Base-by-base conservation (phyloP, 2,797 vertebrate genomes). In the Gallinago stenura region DNA sequence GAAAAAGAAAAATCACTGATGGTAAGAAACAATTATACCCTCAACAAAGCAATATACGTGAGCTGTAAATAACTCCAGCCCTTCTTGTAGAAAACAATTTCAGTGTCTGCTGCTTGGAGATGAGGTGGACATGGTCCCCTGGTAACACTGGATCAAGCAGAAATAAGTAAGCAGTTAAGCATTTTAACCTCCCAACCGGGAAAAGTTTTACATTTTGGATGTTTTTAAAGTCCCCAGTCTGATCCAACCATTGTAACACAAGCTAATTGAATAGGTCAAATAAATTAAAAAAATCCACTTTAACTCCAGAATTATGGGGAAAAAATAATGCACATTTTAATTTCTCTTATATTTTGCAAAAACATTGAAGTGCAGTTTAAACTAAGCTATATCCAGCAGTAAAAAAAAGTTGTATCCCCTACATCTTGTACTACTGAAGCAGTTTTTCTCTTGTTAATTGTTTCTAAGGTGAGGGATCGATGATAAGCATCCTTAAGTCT, bases 111-210 rank as follows among this genome's bases (percentile, higher is more conserved):
- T 72, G 24, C 73, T 45, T 75, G 65, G 73, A 83, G 95, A 60
- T 73, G 31, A 53, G 28, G 41, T 64, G 76, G 85, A 70, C 33
- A 41, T 66, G 54, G 75, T 80, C 35, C 39, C 57, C 35, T 68
- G 41, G 73, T 57, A 68, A 77, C 21, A 24, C 31, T 37, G 53
- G 73, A 95, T 94, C 64, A 70, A 54, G 69, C 8, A 89, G 62
- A 75, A 90, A n/a, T 75, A 94, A 86, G 57, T 31, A 79, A 77
- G 62, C n/a, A 92, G 13, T 90, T 93, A 66, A 88, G 25, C 83
- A 79, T 80, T 83, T 94, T 91, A 87, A 88, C 73, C 66, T 66
- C 64, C 46, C n/a, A 89, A 73, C 37, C 28, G 79, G 24, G 51
- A 48, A 9, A 73, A 28, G 5, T 64, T 96, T 73, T 64, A 81